A percentile compares a stretch with the other conserved stretches of the same genome.
These are phyloP conservation scores for Crotalus helleri DNA, from an alignment of 2,113 vertebrate genomes.

Conservation along the genomic window DNA sequence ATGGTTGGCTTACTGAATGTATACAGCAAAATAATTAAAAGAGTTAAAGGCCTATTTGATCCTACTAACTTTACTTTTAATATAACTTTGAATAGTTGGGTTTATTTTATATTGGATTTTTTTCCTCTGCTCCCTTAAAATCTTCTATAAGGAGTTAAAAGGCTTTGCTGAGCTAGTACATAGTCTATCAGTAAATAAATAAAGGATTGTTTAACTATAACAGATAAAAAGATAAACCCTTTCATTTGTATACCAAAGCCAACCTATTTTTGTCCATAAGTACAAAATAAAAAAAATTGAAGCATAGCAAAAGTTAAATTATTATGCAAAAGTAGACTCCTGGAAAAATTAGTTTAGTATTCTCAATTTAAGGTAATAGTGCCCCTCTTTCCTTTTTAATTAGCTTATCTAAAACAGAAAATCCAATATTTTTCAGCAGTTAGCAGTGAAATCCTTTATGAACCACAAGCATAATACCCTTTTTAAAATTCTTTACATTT, in stretches of 20 bases:
- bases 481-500: slow-evolving; percentile 63
- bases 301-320: slow-evolving; percentile 51
- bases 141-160: not conserved
- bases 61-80: not conserved
- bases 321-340: slow-evolving; percentile 53
- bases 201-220: not conserved
- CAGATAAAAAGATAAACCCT: not conserved
- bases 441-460: slow-evolving; percentile 58
- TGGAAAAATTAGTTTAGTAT: slow-evolving; percentile 56
- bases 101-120: not conserved
- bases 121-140: not conserved
- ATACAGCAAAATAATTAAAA: not conserved
- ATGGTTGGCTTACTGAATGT: not conserved
- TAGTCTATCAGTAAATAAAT: not conserved
- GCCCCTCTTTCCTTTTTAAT: slow-evolving; percentile 45
- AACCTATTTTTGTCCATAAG: slow-evolving; percentile 34
- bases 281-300: slow-evolving; percentile 35
- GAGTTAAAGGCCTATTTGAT: not conserved
- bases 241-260: slow-evolving; percentile 1
- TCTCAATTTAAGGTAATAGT: slow-evolving; percentile 40
- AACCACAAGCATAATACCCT: slow-evolving; percentile 57
- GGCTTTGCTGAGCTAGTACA: not conserved
- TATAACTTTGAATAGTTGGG: not conserved
- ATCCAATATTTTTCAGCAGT: slow-evolving; percentile 63
- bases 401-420: slow-evolving; percentile 63